These are phyloP conservation scores for Nyctalus aviator DNA, from an alignment of 2,797 vertebrate genomes.

Conservation along the genomic window DNA sequence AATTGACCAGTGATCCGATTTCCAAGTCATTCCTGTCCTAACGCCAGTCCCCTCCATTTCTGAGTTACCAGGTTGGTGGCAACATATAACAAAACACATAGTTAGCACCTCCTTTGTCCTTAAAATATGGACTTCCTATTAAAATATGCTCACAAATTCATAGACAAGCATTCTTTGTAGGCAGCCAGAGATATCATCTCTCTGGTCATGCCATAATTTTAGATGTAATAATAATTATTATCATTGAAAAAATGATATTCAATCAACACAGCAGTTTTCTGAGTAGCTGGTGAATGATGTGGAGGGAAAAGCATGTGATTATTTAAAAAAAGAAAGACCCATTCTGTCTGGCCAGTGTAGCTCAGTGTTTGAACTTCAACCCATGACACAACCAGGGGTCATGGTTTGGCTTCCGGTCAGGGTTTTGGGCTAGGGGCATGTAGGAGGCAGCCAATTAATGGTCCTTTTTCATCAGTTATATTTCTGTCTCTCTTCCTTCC, in stretches of 20 bases:
- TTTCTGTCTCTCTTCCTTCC: too few species aligned
- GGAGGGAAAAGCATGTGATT: not conserved
- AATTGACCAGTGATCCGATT: not conserved
- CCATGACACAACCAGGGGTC: too few species aligned
- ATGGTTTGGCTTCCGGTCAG: too few species aligned
- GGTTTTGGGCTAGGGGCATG: too few species aligned
- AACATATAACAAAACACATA: not conserved
- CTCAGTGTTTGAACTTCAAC: too few species aligned
- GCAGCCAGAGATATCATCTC: not conserved
- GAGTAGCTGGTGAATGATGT: not conserved
- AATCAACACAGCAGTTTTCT: slow-evolving; percentile 39
- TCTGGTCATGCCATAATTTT: slow-evolving; percentile 31
- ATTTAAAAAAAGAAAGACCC: not conserved
- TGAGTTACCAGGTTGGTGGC: not conserved
- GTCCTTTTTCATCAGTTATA: too few species aligned
- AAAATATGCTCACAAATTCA: slow-evolving; percentile 29
- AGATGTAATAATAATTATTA: not conserved
- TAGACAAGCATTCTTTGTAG: not conserved
- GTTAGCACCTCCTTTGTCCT: not conserved
- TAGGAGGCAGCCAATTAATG: too few species aligned
- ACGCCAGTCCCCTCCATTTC: not conserved
- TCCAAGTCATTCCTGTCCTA: not conserved
- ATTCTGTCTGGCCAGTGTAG: too few species aligned
- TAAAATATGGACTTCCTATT: not conserved
- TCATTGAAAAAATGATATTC: slow-evolving; percentile 42